Evolutionary conservation across 2,113 vertebrate genomes (phyloP), one percentile per base, ranked within the genome.

Genomic region (Channa argus): DNA sequence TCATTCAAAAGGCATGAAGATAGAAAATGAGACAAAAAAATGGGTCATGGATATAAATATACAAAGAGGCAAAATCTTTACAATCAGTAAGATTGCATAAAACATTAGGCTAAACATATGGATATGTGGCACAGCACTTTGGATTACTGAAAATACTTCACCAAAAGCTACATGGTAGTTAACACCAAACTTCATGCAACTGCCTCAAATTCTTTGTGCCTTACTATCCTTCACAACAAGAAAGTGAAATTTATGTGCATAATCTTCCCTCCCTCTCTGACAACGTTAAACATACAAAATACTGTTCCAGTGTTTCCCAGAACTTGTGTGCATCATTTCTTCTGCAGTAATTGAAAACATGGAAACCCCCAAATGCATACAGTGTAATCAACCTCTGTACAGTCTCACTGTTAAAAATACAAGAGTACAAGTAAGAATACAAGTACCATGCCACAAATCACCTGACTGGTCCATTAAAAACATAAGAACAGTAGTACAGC

Each of bases 31-130:
- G 83, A 92, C 70, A 82, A 59, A 84, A 24, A 86, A 86, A 90
- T 88, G 85, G 38, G 36, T 62, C 63, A 82, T 85, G 80, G 41
- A 68, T 91, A 90, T 83, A 89, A 91, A 91, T 88, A 78, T 91
- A 92, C 84, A 92, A 92, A 93, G 80, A 87, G 69, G 71, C 65
- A 74, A 69, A 82, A 71, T 89, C 66, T 91, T 88, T 88, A 91
- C 79, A 91, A 70, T 88, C 84, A 73, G 76, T 86, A 75, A 89
- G 83, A 83, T 82, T 71, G 84, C 75, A 87, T 58, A 45, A 55
- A 82, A 77, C 75, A 79, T 74, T 63, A 68, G 64, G 58, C 74
- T 63, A 74, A 69, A 46, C 63, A 39, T 80, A 79, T 58, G 79
- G 47, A 82, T 83, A 78, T 56, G 64, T 55, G 53, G 65, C 78